Evolutionary conservation across 2,797 vertebrate genomes (phyloP).

Genomic region (Pseudocheirus occidentalis): DNA sequence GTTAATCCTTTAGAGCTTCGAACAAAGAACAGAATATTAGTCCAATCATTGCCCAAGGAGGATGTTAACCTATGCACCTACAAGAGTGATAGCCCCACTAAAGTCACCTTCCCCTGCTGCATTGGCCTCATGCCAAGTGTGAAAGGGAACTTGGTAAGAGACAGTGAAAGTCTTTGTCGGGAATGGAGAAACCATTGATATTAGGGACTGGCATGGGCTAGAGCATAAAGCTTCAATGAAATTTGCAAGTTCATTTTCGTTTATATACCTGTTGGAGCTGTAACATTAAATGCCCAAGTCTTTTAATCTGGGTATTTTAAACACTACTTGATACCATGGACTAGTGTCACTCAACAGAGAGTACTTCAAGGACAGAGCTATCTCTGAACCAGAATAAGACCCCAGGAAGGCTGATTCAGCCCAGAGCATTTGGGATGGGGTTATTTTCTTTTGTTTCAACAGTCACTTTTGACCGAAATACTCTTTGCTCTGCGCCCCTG

Average conservation of each 20-base stretch:
- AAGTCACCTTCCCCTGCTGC: conserved; percentile 68
- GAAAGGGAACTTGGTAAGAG: conserved; percentile 76
- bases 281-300: conserved; percentile 72
- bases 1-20: conserved; percentile 79
- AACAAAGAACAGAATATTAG: conserved; percentile 80
- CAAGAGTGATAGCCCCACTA: conserved; percentile 68
- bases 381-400: conserved; percentile 79
- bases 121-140: conserved; percentile 66
- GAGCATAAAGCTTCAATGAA: conserved; percentile 73
- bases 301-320: conserved; percentile 80
- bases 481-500: conserved; percentile 72
- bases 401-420: conserved; percentile 73
- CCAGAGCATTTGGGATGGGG: conserved; percentile 70
- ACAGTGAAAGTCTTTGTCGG: conserved; percentile 72
- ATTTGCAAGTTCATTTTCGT: conserved; percentile 80
- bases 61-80: conserved; percentile 78
- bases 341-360: conserved; percentile 71
- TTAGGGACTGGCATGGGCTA: conserved; percentile 64
- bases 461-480: conserved; percentile 76
- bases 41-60: conserved; percentile 76
- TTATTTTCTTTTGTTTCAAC: conserved; percentile 80
- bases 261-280: conserved; percentile 76
- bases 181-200: conserved; percentile 61
- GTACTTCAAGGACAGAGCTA: conserved; percentile 69
- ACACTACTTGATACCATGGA: conserved; percentile 69